Conservation (phyloP, 2,113 vertebrate genomes). For the Pheucticus melanocephalus region DNA sequence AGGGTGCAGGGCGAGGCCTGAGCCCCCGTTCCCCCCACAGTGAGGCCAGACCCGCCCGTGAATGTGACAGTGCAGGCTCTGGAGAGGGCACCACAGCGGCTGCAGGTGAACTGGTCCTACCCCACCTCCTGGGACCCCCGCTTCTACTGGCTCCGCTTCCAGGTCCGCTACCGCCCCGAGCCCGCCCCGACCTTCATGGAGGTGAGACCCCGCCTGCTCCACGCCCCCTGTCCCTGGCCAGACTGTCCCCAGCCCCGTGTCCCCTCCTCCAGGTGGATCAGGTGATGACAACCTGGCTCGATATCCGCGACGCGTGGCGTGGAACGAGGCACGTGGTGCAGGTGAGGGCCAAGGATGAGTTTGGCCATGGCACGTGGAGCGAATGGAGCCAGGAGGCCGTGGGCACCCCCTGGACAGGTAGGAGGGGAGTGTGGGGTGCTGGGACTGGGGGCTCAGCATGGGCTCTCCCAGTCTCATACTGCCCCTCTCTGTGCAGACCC, state of each 20-base stretch:
- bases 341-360: slow-evolving; percentile 73
- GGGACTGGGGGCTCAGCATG: not conserved
- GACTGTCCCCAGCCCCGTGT: not conserved
- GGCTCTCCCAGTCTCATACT: not conserved
- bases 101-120: slow-evolving; percentile 67
- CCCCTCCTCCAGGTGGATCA: slow-evolving; percentile 21
- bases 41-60: slow-evolving; percentile 68
- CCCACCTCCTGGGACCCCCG: slow-evolving; percentile 62
- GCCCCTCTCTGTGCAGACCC: not conserved
- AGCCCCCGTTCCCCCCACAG: not conserved
- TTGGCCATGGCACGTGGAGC: slow-evolving; percentile 57
- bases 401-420: slow-evolving; percentile 75
- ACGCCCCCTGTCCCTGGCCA: not conserved
- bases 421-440: no score
- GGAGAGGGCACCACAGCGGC: not conserved
- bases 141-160: slow-evolving; percentile 67
- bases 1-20: not conserved
- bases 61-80: slow-evolving; percentile 36
- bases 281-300: not conserved
- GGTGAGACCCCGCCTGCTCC: not conserved
- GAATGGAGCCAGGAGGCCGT: slow-evolving; percentile 67
- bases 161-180: slow-evolving; percentile 69
- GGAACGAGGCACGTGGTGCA: slow-evolving; percentile 51
- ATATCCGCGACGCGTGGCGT: slow-evolving; percentile 42
- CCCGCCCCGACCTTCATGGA: not conserved